Base-by-base conservation (phyloP, 2,113 vertebrate genomes). In the Lagopus muta region DNA sequence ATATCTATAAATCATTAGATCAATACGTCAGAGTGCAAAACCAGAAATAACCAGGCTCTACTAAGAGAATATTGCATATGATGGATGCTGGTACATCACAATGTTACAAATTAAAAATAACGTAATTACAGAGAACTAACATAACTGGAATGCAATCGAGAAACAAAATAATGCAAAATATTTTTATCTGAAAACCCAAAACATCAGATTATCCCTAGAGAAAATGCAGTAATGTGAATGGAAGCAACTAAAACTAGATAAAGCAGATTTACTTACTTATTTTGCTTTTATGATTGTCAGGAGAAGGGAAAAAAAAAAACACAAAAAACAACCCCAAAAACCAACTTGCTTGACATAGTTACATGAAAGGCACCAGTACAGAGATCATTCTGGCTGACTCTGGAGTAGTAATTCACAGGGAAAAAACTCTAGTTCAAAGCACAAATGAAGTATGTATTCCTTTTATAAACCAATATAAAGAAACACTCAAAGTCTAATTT, bases 351-450 rank as follows among this genome's bases (percentile, higher is more conserved):
- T 89, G 86, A 47, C 60, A 64, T 30, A 85, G 20, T 13, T 38
- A 86, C 84, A 91, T 94, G 88, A 96, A 96, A 96, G 82, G 36
- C 82, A 85, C 5, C n/a, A 42, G 47, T 70, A 45, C 20, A 89
- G 45, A 81, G 75, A 71, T 32, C 55, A 32, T 77, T 95, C 65
- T 82, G 79, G 75, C 72, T 90, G 79, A 76, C 60, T 89, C 27
- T 55, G 50, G 43, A 88, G 55, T 34, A 83, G 76, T 52, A 88
- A 93, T 90, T 94, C 86, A 81, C 42, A 91, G 80, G 69, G 72
- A 91, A 96, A 94, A 90, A 94, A 90, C 22, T 22, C 32, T 30
- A 91, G 79, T 90, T 96, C 94, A 96, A 93, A 96, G 93, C 71
- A 83, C 21, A 95, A 91, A 93, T 86, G 38, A 91, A 91, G 58